These are phyloP conservation scores for Eudemis profundana DNA, from an alignment of 2,888 invertebrate genomes.

Conservation along the genomic window DNA sequence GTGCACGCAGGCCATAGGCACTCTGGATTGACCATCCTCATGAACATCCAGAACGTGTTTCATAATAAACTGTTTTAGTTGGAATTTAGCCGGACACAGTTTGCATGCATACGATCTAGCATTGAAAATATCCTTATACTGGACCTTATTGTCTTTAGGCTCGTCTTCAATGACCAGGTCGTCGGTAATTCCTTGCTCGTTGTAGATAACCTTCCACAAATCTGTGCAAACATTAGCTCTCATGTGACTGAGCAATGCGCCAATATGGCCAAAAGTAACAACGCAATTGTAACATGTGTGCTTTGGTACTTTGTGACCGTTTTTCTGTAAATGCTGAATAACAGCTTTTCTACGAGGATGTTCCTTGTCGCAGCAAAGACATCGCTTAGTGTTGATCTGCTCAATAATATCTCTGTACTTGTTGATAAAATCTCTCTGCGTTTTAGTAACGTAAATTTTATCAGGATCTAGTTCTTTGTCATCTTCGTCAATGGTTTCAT, in stretches of 20 bases:
- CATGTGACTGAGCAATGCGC: conserved; percentile 82
- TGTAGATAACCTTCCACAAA: conserved; percentile 81
- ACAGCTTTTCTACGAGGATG: conserved; percentile 82
- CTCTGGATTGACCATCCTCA: conserved; percentile 78
- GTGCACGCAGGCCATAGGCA: conserved; percentile 76
- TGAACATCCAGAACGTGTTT: conserved; percentile 81
- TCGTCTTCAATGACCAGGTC: conserved; percentile 77
- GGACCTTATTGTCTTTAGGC: conserved; percentile 71
- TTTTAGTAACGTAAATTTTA: conserved; percentile 74
- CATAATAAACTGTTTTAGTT: conserved; percentile 82
- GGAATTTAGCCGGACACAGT: conserved; percentile 81
- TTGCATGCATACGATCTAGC: conserved; percentile 82
- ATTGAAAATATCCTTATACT: conserved; percentile 81
- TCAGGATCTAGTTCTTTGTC: conserved; percentile 71
- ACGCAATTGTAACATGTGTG: conserved; percentile 87
- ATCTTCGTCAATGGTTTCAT: conserved; percentile 62
- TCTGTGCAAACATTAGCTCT: conserved; percentile 79
- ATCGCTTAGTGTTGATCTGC: conserved; percentile 80
- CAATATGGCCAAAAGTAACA: conserved; percentile 83
- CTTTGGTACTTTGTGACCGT: conserved; percentile 84
- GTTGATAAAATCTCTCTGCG: conserved; percentile 76
- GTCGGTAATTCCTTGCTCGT: conserved; percentile 79
- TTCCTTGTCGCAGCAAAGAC: conserved; percentile 78
- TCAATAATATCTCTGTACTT: conserved; percentile 78
- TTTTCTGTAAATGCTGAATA: conserved; percentile 83